Evolutionary conservation across 2,888 invertebrate genomes (phyloP), one percentile per base, ranked within the genome.

Genomic region (Brachyopa scutellaris): DNA sequence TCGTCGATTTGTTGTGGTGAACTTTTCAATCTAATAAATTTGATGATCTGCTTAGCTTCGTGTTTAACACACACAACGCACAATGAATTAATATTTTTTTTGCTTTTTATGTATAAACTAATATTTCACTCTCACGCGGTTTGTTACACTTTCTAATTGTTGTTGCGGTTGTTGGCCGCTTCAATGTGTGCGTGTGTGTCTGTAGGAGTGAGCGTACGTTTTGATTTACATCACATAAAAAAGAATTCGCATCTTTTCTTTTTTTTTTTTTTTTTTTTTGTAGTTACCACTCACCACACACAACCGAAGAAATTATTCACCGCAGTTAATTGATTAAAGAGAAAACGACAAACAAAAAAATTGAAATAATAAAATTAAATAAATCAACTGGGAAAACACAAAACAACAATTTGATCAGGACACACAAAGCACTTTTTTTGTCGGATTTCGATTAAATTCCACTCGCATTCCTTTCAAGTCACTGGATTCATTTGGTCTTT

Each of bases 81-180:
- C 23, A 9, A 51, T 29, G 17, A 21, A 36, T 26, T 38, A 55
- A 17, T 33, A 9, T 33, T 33, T 45, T n/a, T n/a, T n/a, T n/a
- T n/a, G n/a, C n/a, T n/a, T n/a, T n/a, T n/a, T n/a, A n/a, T n/a
- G n/a, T n/a, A n/a, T n/a, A n/a, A n/a, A n/a, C n/a, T n/a, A n/a
- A n/a, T n/a, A n/a, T 4, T 40, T 59, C 42, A 72, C 62, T 33
- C 70, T 72, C 45, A 62, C 33, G 70, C 42, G 53, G 72, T 57
- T 42, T 55, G 47, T 38, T 36, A 40, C 64, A 49, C 72, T 78
- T 72, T 70, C 49, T 66, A 64, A 78, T 59, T 72, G 49, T 55
- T 62, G 62, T 45, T 70, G 47, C 29, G 38, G n/a, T 42, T 67
- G 49, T 8, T 13, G 11, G 11, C 11, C 11, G 11, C 29, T 49